Percentiles rank a stretch among this genome's conserved stretches.
These are phyloP conservation scores for Oryzias celebensis DNA, from an alignment of 2,113 vertebrate genomes.

Conservation along the genomic window DNA sequence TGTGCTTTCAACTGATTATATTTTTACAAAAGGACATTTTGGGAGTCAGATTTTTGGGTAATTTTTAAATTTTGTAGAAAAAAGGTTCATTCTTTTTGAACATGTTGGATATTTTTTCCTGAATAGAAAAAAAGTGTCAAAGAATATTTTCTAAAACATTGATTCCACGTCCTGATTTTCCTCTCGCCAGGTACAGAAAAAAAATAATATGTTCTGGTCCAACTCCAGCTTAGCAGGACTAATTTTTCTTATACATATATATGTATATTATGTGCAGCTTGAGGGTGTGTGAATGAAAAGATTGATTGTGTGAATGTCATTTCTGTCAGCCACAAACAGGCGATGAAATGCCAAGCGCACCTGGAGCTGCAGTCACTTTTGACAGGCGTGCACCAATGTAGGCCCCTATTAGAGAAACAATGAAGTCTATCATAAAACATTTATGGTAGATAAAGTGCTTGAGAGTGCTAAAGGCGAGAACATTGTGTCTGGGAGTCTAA, in stretches of 20 bases:
- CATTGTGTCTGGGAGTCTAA: constrained; percentile 39
- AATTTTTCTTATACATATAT: constrained; percentile 50
- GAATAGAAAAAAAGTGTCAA: constrained; percentile 46
- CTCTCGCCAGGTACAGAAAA: constrained; percentile 12
- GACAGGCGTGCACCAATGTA: constrained; percentile 57
- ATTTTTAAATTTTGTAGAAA: background rate
- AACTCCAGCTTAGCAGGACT: constrained; percentile 62
- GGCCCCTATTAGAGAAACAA: constrained; percentile 68
- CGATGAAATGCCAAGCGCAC: constrained; percentile 69
- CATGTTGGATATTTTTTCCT: background rate
- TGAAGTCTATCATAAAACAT: constrained; percentile 71
- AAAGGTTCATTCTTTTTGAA: background rate
- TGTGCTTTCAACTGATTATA: no score
- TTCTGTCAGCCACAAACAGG: constrained; percentile 75
- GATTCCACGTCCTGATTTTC: constrained; percentile 33
- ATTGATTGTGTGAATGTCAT: constrained; percentile 69
- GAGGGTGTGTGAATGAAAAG: constrained; percentile 69
- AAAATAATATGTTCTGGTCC: constrained; percentile 63
- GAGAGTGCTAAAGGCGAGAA: constrained; percentile 47
- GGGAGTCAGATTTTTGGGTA: no score
- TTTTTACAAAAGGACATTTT: no score
- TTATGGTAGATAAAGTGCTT: constrained; percentile 65
- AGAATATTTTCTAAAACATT: constrained; percentile 53
- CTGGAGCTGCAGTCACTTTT: constrained; percentile 64
- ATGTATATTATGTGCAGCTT: constrained; percentile 62